phyloP scores from a whole-genome alignment of 2,113 vertebrate genomes.

The Camelus dromedarius region DNA sequence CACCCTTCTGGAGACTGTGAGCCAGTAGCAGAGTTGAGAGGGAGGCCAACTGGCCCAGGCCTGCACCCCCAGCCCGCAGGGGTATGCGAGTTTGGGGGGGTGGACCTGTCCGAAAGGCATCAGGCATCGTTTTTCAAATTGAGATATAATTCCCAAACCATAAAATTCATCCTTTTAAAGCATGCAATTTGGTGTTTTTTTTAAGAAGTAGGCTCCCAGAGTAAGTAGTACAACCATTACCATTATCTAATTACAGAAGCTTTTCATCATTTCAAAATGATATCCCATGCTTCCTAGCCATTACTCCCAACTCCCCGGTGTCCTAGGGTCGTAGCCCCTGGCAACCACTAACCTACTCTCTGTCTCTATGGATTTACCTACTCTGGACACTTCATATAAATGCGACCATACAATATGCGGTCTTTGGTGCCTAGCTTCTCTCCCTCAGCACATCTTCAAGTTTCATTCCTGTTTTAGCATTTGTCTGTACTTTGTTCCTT shows the following conservation, averaged over 20 bases:
- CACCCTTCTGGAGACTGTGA: neutral
- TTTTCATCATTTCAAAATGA: constrained; percentile 8
- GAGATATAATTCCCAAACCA: neutral
- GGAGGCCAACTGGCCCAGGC: too few relatives aligned
- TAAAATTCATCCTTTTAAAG: neutral
- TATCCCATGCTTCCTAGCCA: neutral
- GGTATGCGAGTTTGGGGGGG: too few relatives aligned
- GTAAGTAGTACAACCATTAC: neutral
- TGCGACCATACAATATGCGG: neutral
- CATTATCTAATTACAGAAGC: neutral
- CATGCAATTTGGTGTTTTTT: too few relatives aligned
- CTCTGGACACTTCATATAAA: neutral
- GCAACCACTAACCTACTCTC: neutral
- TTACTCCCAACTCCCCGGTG: neutral
- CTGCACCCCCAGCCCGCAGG: neutral
- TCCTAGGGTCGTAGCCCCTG: neutral
- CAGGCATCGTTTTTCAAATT: neutral
- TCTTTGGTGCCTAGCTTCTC: neutral
- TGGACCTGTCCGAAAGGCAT: neutral
- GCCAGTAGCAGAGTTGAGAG: neutral
- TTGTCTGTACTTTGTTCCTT: neutral
- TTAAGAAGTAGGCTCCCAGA: neutral
- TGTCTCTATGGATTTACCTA: neutral
- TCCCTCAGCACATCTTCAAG: neutral
- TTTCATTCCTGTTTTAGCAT: neutral